phyloP scores from a whole-genome alignment of 2,797 vertebrate genomes.

The Prionace glauca region DNA sequence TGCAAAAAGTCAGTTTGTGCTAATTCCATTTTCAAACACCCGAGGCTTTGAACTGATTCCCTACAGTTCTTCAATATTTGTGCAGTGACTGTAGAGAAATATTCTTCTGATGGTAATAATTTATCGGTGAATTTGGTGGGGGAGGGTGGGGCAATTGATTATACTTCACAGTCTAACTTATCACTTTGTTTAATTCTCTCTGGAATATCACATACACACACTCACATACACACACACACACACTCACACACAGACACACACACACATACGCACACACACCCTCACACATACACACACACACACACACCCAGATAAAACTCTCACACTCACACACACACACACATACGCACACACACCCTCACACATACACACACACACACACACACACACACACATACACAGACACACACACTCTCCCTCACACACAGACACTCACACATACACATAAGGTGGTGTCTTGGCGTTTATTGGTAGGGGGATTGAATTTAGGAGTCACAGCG shows the following conservation, averaged over 20 bases:
- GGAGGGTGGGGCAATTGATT: not conserved
- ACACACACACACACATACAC: not conserved
- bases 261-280: not conserved
- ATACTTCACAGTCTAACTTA: not conserved
- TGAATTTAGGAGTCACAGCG: too few species aligned
- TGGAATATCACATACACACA: not conserved
- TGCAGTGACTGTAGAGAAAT: not conserved
- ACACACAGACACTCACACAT: too few species aligned
- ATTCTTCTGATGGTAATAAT: not conserved
- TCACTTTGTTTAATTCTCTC: not conserved
- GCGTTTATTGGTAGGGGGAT: too few species aligned
- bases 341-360: not conserved
- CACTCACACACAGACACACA: not conserved
- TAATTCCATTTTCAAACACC: not conserved
- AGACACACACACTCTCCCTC: not conserved
- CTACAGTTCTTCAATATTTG: not conserved
- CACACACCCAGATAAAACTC: not conserved
- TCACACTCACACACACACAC: not conserved
- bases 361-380: not conserved
- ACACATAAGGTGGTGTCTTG: too few species aligned
- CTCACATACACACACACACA: not conserved
- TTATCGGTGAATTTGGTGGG: not conserved
- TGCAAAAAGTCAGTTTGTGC: not conserved
- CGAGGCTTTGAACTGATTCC: not conserved
- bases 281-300: not conserved